Base-by-base conservation (phyloP, 2,888 invertebrate species). In the Drosophila colorata region DNA sequence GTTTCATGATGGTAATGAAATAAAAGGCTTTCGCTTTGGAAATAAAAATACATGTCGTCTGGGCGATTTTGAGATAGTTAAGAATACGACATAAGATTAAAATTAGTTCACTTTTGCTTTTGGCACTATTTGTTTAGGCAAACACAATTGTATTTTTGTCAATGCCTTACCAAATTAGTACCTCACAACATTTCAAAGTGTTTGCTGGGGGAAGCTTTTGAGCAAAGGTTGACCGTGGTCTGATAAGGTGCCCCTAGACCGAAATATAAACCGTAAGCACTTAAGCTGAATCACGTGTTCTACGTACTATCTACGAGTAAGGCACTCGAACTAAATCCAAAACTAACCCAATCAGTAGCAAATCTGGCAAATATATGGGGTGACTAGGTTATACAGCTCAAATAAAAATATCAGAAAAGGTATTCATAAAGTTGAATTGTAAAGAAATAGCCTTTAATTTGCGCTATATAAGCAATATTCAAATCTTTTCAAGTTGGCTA, bases 401-500 rank as follows among this genome's bases (percentile, higher is more conserved):
- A 23, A 7, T 8, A 14, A 9, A 4, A 16, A 37, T 20, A 38
- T 9, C 2, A 16, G 16, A 9, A 0, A 38, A 1, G 1, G 16
- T 23, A 31, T 33, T 23, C 13, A 13, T 16, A 5, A 11, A 9
- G 37, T 11, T 33, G 6, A 16, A 9, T 18, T 4, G 9, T 9
- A 33, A 14, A 16, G 5, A 13, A 13, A 16, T 25, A 0, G 25
- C 8, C 11, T 13, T 1, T 25, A 35, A 35, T 25, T 31, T 43
- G 11, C 13, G 41, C 14, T 35, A 20, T 16, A 48, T 60, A 11
- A 5, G 14, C 25, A 28, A 25, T 20, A 14, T 5, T 40, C 3
- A 40, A 60, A 28, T 59, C 2, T 31, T 43, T 7, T 18, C 23
- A 16, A 4, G 18, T 53, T 16, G 2, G n/a, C 14, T 46, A 14